A percentile compares a stretch with the other conserved stretches of the same genome.
Evolutionary conservation across 2,113 vertebrate genomes (phyloP).

Genomic region (Osmerus mordax): DNA sequence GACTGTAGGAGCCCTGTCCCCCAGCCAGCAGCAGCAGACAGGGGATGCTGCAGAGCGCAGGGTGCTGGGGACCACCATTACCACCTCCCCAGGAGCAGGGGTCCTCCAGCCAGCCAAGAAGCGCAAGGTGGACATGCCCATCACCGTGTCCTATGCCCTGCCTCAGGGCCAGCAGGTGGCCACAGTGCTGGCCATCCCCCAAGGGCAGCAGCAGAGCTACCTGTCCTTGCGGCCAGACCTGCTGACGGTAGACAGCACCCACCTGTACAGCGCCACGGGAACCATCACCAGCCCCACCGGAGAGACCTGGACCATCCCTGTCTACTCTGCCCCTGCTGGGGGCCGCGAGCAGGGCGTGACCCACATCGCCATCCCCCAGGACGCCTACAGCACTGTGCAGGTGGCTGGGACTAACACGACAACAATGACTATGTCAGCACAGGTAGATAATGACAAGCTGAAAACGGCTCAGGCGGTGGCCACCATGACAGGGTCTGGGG

Average conservation of each 20-base stretch:
- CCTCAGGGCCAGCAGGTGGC: constrained; percentile 92
- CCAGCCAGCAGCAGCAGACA: constrained; percentile 80
- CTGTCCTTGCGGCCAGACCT: constrained; percentile 96
- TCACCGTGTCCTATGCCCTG: constrained; percentile 95
- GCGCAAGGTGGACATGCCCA: constrained; percentile 97
- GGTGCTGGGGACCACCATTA: constrained; percentile 51
- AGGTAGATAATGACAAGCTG: constrained; percentile 82
- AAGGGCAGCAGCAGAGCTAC: constrained; percentile 97
- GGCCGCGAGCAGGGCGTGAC: constrained; percentile 88
- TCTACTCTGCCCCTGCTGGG: constrained; percentile 85
- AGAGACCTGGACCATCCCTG: constrained; percentile 99
- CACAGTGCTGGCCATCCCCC: constrained; percentile 95
- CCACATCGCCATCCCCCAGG: constrained; percentile 97
- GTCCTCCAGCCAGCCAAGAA: constrained; percentile 99
- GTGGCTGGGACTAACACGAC: constrained; percentile 74
- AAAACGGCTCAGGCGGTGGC: constrained; percentile 67
- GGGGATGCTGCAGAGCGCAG: constrained; percentile 57
- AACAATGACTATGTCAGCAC: constrained; percentile 63
- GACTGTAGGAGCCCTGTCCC: constrained; percentile 90
- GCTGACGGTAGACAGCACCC: constrained; percentile 97
- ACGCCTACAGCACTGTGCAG: constrained; percentile 95
- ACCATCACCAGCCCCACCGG: constrained; percentile 98
- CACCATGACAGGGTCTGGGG: constrained; percentile 70
- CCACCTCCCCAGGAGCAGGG: constrained; percentile 80
- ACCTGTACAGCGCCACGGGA: constrained; percentile 96